Evolutionary conservation across 2,888 invertebrate genomes (phyloP), one percentile per base, ranked within the genome.

Genomic region (Caprella mutica): DNA sequence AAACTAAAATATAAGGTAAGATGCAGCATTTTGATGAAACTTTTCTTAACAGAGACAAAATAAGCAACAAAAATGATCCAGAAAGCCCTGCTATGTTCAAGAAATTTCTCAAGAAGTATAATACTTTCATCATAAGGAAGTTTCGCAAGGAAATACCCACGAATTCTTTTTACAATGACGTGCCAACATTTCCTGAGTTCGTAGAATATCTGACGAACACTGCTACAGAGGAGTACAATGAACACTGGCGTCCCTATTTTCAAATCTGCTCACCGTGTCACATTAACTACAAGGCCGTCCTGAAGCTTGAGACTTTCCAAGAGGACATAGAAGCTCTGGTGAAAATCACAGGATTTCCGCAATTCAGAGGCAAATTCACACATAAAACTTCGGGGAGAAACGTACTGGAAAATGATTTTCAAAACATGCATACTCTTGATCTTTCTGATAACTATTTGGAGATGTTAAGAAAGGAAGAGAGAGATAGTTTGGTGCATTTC

Each of bases 211-310:
- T 60, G 40, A 14, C 58, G 24, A 33, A 44, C 21, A 64, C 59
- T 9, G 55, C 62, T 3, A 26, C 35, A 12, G 43, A 52, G 43
- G 30, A 59, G 9, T 62, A 62, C 53, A 58, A 62, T 40, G 58
- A 58, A 24, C 65, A 67, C 52, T 66, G 62, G 65, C 50, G 21
- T 3, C 65, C 61, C 17, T 67, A 66, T 19, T 65, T 58, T 14
- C 52, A 65, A 26, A 57, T 62, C 19, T 65, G 59, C n/a, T 54
- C 58, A 0, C 69, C 73, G 4, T 64, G 64, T 23, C 58, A 60
- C 30, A 35, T 55, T 33, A 40, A 14, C 1, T 62, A 62, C 46
- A 24, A 43, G 33, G 21, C 46, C 23, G 42, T 62, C 14, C 26
- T 62, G 21, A 35, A 56, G 14, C 26, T 59, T 8, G 52, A 52